Base-by-base conservation (phyloP, 2,888 invertebrate genomes). In the Volucella inflata region DNA sequence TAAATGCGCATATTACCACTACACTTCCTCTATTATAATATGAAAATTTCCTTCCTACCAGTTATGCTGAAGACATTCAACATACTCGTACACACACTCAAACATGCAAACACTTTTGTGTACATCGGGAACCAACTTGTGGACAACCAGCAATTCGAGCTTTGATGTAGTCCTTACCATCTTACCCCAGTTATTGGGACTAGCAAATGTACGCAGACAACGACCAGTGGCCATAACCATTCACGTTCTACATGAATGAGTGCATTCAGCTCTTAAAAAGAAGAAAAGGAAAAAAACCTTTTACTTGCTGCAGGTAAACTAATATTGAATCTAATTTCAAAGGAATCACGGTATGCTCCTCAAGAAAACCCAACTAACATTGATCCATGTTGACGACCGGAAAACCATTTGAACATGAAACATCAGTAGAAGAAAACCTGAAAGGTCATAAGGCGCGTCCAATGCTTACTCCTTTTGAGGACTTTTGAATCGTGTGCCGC, bases 1-100 rank as follows among this genome's bases (percentile, higher is more conserved):
- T 80, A 84, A 84, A 84, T 76, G 84, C 84, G 84, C 84, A 80
- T 80, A 84, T 84, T 84, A 84, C 82, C 57, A 80, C 80, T 76
- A 55, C 60, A 80, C 84, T 84, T 75, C 84, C 79, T 84, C 84
- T 48, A 65, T 80, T 84, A 80, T 76, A 67, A 71, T 71, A 84
- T 67, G 80, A 84, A 84, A 71, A 80, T 84, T 79, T 71, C 60
- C 71, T 76, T 80, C 71, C 71, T 71, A 42, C 51, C 14, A 68
- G 51, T 50, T 60, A 51, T 50, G 62, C 46, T 30, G 38, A 12
- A 44, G 53, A 62, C 42, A 11, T 60, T 40, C 16, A n/a, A 42
- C 42, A 59, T 30, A 16, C 57, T 53, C 42, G 40, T 55, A 67
- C 16, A 79, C 40, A 30, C 64, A 44, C 42, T 30, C 65, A 65